Evolutionary conservation across 2,797 vertebrate species (phyloP).

Genomic region (Setipinna tenuifilis): DNA sequence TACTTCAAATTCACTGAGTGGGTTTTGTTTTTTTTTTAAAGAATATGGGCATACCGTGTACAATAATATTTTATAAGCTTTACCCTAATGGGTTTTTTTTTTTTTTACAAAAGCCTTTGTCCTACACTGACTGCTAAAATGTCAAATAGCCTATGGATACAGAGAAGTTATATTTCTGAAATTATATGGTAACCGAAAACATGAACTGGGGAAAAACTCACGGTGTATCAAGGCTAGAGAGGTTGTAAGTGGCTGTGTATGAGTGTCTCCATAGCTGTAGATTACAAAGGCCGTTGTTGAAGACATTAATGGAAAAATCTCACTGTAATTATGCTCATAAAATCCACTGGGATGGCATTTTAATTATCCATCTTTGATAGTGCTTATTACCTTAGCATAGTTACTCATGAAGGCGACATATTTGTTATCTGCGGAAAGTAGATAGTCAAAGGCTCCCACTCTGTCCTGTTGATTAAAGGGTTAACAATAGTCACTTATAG

Average conservation of each 20-base stretch:
- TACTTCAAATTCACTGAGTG: not conserved
- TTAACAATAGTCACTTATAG: not conserved
- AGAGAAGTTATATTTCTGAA: constrained; percentile 8
- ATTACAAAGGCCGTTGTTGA: constrained; percentile 20
- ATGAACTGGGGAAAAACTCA: constrained; percentile 62
- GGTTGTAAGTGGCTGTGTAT: constrained; percentile 85
- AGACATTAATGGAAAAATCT: not conserved
- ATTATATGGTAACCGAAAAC: not conserved
- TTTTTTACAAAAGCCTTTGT: not conserved
- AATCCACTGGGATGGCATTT: not conserved
- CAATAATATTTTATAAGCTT: too few species aligned
- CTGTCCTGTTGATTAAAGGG: constrained; percentile 66
- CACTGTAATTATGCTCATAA: not conserved
- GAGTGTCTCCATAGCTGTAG: constrained; percentile 92
- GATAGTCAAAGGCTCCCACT: constrained; percentile 80
- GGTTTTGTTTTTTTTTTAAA: not conserved
- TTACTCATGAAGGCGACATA: constrained; percentile 90
- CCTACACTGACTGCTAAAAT: not conserved
- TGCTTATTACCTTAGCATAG: constrained; percentile 82
- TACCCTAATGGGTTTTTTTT: too few species aligned
- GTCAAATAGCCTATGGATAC: not conserved
- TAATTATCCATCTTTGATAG: not conserved
- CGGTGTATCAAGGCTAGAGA: constrained; percentile 78
- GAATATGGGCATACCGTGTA: too few species aligned
- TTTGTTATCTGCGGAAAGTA: constrained; percentile 82